Evolutionary conservation across 2,113 vertebrate species (phyloP), one percentile per base, ranked within the genome.

Genomic region (Entosphenus tridentatus): DNA sequence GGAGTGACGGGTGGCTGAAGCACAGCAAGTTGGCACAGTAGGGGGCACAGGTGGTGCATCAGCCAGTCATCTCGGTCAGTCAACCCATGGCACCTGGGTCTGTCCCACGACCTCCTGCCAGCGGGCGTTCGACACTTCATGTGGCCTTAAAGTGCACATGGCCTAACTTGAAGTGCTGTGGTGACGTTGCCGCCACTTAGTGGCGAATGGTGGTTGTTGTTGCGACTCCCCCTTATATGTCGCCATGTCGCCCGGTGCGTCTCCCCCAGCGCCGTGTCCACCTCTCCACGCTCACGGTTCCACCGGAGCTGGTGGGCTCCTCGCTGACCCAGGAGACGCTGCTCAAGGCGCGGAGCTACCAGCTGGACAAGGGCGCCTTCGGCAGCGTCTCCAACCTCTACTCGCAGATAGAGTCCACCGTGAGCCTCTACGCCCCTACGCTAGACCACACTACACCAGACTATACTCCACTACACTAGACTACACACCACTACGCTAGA

Each of bases 331-430:
- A 86, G 2, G 88, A 93, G 77, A 98, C 93, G 0, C 96, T 98
- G 81, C 88, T 93, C 74, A 98, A 96, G 74, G 92, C 93, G 14
- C 88, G 93, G 56, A 82, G 95, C 12, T 98, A 98, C 78, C 91
- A 98, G 72, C 79, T 98, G 79, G 91, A 98, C 78, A 98, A 98
- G 81, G 96, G 93, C 73, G 91, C 88, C 74, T 98, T 98, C 78
- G 87, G 92, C 75, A 96, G 96, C 76, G 96, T 91, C 91, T 96
- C 92, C 67, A 92, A 90, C 72, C 82, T 98, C 8, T 98, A 96
- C 71, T 98, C 92, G 3, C 91, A 96, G 76, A 78, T 80, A 8
- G 93, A 98, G 79, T 89, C 91, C 74, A 95, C 92, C 72, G 92
- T 98, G 78, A 84, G 87, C 3, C 21, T 39, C 21, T 39, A 39